phyloP scores from a whole-genome alignment of 1,140 invertebrate genomes.

The Diorhabda carinulata region DNA sequence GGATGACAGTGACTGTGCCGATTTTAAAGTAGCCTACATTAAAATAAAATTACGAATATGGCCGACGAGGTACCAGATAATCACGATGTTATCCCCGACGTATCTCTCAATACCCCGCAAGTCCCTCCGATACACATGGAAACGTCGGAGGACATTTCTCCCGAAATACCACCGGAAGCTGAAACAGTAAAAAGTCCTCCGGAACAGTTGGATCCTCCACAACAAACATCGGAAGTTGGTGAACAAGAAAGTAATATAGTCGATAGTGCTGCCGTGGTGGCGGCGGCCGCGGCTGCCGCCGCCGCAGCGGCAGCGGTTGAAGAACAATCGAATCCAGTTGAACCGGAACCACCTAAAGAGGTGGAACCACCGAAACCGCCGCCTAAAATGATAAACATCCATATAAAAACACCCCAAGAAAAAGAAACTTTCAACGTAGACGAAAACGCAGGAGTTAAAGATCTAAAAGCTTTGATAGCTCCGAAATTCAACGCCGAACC shows the following conservation, averaged over 20 bases:
- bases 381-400: conserved; percentile 73
- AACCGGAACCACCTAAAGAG: conserved; percentile 17
- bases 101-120: conserved; percentile 7
- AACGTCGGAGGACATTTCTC: background rate
- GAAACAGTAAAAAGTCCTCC: too few species aligned
- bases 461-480: conserved; percentile 86
- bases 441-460: conserved; percentile 82
- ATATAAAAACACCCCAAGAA: conserved; percentile 94
- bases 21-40: conserved; percentile 11
- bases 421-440: conserved; percentile 84
- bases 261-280: background rate
- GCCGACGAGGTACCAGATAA: conserved; percentile 39
- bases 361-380: conserved; percentile 26
- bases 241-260: background rate
- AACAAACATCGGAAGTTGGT: too few species aligned
- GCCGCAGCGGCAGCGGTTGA: background rate
- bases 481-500: conserved; percentile 84
- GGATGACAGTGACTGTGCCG: conserved; percentile 19
- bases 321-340: background rate
- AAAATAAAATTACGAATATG: conserved; percentile 26
- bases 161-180: conserved; percentile 1
- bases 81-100: conserved; percentile 16
- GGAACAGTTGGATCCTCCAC: too few species aligned
- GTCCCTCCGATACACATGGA: conserved; percentile 4
- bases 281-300: background rate